Conservation (phyloP, 1,140 invertebrate genomes). For the Oryctes rhinoceros region DNA sequence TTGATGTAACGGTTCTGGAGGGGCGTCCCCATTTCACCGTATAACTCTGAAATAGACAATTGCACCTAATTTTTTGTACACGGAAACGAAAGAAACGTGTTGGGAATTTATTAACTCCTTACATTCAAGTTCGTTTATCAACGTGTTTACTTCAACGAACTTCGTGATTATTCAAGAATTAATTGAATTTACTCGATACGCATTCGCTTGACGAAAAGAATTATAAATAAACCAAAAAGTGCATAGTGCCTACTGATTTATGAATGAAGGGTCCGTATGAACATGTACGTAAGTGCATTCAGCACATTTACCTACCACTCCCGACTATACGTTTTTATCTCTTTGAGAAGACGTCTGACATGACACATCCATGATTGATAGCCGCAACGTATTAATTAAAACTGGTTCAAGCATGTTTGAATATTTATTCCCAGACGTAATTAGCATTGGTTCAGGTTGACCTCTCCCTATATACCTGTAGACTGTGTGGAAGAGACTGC, state of each 20-base stretch:
- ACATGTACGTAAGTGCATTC: slow-evolving; percentile 1
- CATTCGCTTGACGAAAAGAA: too few relatives aligned
- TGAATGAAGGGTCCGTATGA: neutral
- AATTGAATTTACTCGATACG: too few relatives aligned
- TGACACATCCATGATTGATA: slow-evolving; percentile 24
- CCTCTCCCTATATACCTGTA: slow-evolving; percentile 29
- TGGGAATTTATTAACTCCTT: too few relatives aligned
- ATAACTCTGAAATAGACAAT: too few relatives aligned
- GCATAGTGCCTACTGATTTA: neutral
- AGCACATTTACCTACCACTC: neutral
- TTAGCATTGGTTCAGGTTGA: slow-evolving; percentile 33
- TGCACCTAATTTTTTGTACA: too few relatives aligned
- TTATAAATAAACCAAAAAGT: too few relatives aligned
- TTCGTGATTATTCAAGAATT: too few relatives aligned
- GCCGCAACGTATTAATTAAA: slow-evolving; percentile 27
- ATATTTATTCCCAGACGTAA: slow-evolving; percentile 25
- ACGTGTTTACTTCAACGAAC: too few relatives aligned
- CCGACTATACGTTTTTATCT: slow-evolving; percentile 11
- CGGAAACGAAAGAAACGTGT: too few relatives aligned
- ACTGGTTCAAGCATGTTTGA: slow-evolving; percentile 27
- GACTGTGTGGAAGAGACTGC: slow-evolving; percentile 10
- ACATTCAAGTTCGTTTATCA: too few relatives aligned
- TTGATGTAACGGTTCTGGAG: too few relatives aligned
- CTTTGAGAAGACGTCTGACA: slow-evolving; percentile 31
- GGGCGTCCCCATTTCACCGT: too few relatives aligned